A percentile compares a stretch with the other conserved stretches of the same genome.
These are phyloP conservation scores for Catharus bicknelli DNA, from an alignment of 2,113 vertebrate genomes.

Conservation along the genomic window DNA sequence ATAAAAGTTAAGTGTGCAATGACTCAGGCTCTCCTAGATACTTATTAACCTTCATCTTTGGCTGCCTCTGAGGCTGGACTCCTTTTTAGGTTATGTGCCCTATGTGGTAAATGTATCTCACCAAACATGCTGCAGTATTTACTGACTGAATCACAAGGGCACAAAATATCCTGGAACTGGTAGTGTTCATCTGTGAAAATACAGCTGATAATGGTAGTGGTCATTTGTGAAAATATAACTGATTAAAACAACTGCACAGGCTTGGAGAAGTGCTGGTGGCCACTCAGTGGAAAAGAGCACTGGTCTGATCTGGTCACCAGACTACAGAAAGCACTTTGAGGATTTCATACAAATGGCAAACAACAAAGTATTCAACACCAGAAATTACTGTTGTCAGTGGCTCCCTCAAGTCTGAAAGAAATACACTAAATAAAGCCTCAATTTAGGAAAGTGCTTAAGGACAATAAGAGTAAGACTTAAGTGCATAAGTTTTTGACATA, in stretches of 20 bases:
- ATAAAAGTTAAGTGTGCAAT: background rate
- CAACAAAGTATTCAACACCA: background rate
- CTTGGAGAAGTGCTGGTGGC: background rate
- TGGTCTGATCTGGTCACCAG: background rate
- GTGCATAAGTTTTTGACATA: background rate
- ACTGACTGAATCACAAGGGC: background rate
- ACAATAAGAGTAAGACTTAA: background rate
- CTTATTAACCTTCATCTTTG: background rate
- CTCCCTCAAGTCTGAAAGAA: constrained; percentile 33
- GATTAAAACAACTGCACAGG: background rate
- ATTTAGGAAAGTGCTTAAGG: background rate
- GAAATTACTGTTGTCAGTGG: background rate
- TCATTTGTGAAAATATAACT: background rate
- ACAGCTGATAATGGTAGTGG: background rate
- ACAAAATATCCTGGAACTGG: background rate
- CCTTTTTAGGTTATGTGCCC: background rate
- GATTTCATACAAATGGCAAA: background rate
- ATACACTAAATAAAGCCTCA: background rate
- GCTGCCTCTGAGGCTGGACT: background rate
- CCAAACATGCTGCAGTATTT: background rate
- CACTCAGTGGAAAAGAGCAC: background rate
- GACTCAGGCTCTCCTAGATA: background rate
- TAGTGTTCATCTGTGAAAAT: background rate
- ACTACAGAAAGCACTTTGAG: background rate
- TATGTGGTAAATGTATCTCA: background rate